These are phyloP conservation scores for Ursus arctos DNA, from an alignment of 2,113 vertebrate genomes.

Conservation along the genomic window DNA sequence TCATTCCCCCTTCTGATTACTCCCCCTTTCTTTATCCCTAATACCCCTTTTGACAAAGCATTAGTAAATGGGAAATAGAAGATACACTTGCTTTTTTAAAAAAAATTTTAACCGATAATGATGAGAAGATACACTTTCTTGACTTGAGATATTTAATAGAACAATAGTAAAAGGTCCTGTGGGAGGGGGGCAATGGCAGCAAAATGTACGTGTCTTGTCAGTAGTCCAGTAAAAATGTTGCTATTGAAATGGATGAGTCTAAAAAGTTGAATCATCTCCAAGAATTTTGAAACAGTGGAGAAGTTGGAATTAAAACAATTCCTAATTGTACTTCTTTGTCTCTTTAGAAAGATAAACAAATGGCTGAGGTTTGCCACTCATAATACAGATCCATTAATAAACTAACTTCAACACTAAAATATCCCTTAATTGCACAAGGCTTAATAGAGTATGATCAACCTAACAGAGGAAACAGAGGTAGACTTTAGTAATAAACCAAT, in stretches of 20 bases:
- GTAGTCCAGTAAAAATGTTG: slow-evolving; percentile 32
- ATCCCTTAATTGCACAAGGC: slow-evolving; percentile 41
- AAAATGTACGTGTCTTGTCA: slow-evolving; percentile 7
- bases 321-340: not conserved
- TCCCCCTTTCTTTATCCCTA: not conserved
- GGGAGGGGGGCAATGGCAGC: not conserved
- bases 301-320: slow-evolving; percentile 45
- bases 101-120: not conserved
- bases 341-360: slow-evolving; percentile 59
- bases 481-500: slow-evolving; percentile 53
- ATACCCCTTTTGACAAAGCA: slow-evolving; percentile 1
- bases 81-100: not conserved
- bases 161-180: not conserved
- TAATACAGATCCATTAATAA: slow-evolving; percentile 62
- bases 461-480: slow-evolving; percentile 54
- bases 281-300: slow-evolving; percentile 33
- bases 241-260: not conserved
- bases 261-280: slow-evolving; percentile 20
- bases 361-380: slow-evolving; percentile 18
- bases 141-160: not conserved
- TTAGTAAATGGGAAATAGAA: not conserved
- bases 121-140: not conserved
- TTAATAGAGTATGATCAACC: slow-evolving; percentile 45
- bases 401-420: slow-evolving; percentile 64
- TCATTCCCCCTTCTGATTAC: too few relatives aligned